A percentile compares a stretch with the other conserved stretches of the same genome.
These are phyloP conservation scores for Marcusenius ussheri DNA, from an alignment of 2,113 vertebrate genomes.

Conservation along the genomic window DNA sequence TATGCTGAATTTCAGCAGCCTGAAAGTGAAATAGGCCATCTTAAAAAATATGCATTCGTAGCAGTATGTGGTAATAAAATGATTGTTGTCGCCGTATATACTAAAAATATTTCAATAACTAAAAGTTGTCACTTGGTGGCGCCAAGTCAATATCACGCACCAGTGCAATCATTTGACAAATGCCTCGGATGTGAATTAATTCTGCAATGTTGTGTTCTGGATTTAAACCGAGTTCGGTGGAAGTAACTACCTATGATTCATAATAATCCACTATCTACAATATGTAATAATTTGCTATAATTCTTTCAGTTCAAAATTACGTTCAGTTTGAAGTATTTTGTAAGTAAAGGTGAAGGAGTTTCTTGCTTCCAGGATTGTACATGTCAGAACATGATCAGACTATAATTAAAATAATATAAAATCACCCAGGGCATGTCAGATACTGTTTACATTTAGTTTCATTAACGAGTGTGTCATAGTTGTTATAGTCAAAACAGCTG, in stretches of 20 bases:
- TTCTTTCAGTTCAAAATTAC: background rate
- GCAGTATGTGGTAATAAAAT: background rate
- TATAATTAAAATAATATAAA: background rate
- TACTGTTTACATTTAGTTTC: background rate
- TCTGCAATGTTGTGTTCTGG: background rate
- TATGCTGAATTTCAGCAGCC: background rate
- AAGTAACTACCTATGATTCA: background rate
- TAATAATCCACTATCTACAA: background rate
- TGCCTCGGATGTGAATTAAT: background rate
- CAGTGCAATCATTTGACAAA: background rate
- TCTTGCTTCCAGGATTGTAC: background rate
- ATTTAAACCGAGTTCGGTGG: background rate
- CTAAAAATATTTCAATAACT: background rate
- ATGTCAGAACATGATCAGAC: background rate
- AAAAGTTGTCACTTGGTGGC: conserved; percentile 41
- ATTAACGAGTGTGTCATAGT: background rate
- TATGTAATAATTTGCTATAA: background rate
- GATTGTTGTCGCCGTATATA: background rate
- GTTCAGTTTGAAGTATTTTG: background rate
- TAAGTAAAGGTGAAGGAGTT: background rate
- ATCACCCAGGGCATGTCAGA: background rate
- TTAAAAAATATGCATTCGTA: background rate
- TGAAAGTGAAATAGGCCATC: background rate
- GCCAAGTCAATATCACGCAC: conserved; percentile 27
- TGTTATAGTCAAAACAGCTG: background rate